A percentile compares a stretch with the other conserved stretches of the same genome.
These are phyloP conservation scores for Colossoma macropomum DNA, from an alignment of 2,113 vertebrate species.

Conservation along the genomic window DNA sequence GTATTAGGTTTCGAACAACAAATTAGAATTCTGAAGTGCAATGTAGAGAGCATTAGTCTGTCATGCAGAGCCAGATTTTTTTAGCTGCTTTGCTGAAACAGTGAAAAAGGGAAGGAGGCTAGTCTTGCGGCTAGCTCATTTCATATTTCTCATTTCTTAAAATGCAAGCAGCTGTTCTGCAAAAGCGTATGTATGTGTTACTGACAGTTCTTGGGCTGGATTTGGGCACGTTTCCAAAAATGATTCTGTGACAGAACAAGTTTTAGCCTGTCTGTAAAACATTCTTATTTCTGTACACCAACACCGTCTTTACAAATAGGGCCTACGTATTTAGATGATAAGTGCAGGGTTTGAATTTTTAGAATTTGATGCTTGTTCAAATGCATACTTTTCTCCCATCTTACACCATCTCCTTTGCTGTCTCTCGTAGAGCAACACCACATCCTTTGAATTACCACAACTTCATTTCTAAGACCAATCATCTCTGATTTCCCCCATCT, in stretches of 20 bases:
- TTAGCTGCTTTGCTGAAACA: too few species aligned
- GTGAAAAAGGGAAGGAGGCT: too few species aligned
- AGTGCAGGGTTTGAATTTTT: conserved; percentile 71
- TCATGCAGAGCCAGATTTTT: not conserved
- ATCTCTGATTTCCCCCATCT: conserved; percentile 13
- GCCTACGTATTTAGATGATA: conserved; percentile 67
- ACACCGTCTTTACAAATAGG: conserved; percentile 62
- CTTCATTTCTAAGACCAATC: conserved; percentile 18
- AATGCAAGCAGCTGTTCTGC: not conserved
- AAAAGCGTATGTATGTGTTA: not conserved
- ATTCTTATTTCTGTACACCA: conserved; percentile 11
- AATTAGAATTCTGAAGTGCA: conserved; percentile 15
- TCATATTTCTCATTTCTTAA: not conserved
- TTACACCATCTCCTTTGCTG: conserved; percentile 17
- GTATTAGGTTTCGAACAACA: not conserved
- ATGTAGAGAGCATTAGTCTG: not conserved
- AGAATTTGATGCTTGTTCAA: not conserved
- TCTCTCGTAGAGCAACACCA: not conserved
- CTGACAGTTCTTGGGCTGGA: not conserved
- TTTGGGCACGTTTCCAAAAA: conserved; percentile 16
- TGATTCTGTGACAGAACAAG: conserved; percentile 40
- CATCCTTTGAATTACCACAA: not conserved
- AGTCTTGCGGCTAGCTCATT: too few species aligned
- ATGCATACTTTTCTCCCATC: not conserved
- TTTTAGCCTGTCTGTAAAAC: conserved; percentile 10